Conservation (phyloP, 2,797 vertebrate species). For the Gobionotothen gibberifrons region DNA sequence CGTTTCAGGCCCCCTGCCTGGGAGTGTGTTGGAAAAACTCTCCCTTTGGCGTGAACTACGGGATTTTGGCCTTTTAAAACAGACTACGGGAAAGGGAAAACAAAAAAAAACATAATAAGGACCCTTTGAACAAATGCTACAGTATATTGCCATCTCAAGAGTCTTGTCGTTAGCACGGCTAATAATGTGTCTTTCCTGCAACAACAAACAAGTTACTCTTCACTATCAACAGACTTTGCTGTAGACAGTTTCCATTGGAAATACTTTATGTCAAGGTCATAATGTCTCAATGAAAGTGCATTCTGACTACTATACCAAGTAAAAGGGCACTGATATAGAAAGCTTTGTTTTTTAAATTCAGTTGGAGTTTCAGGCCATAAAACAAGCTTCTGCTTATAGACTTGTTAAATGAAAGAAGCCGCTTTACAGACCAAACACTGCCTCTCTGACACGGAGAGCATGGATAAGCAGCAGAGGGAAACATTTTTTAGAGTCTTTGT, state of each 20-base stretch:
- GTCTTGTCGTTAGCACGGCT: neutral
- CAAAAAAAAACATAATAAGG: too few relatives aligned
- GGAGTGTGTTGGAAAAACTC: too few relatives aligned
- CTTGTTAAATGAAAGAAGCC: conserved; percentile 26
- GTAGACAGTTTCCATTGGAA: neutral
- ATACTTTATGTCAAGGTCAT: conserved; percentile 5
- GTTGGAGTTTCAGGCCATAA: conserved; percentile 6
- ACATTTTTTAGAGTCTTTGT: conserved; percentile 78
- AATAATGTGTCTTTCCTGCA: neutral
- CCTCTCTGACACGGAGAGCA: conserved; percentile 65
- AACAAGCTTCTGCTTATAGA: conserved; percentile 11
- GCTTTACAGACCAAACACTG: conserved; percentile 34
- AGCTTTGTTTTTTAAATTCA: neutral
- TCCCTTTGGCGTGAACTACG: too few relatives aligned
- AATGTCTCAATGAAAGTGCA: neutral
- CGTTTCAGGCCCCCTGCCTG: too few relatives aligned
- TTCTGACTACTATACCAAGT: neutral
- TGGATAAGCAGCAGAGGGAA: conserved; percentile 68
- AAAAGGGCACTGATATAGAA: neutral
- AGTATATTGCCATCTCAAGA: neutral
- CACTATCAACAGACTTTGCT: neutral
- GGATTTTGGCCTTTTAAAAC: too few relatives aligned
- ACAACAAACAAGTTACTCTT: neutral
- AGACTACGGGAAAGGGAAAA: too few relatives aligned
- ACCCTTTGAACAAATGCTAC: neutral